These are phyloP conservation scores for Phymatocera aterrima DNA, from an alignment of 2,888 invertebrate species.

Conservation along the genomic window DNA sequence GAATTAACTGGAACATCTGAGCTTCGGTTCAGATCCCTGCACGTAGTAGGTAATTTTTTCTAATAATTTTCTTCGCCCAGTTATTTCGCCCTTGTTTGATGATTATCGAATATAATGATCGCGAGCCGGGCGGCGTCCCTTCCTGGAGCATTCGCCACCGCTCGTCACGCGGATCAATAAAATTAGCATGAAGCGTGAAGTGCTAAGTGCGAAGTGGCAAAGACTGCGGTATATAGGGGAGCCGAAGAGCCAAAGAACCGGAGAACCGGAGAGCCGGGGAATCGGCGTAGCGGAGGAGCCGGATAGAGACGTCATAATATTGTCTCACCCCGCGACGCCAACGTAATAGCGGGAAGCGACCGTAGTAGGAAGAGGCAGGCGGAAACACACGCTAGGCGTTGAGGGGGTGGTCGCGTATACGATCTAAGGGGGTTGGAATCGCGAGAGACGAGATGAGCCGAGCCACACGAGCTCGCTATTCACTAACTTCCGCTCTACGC, in stretches of 20 bases:
- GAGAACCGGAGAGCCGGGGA: slow-evolving; percentile 49
- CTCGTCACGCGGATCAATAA: slow-evolving; percentile 59
- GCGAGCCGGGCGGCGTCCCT: no score
- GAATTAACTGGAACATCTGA: no score
- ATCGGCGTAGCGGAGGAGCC: slow-evolving; percentile 49
- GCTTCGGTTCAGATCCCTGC: no score
- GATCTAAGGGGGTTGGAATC: not conserved
- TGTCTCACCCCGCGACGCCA: slow-evolving; percentile 64
- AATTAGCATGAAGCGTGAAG: slow-evolving; percentile 67
- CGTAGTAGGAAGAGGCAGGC: slow-evolving; percentile 39
- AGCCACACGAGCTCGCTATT: slow-evolving; percentile 36
- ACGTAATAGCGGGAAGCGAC: slow-evolving; percentile 50
- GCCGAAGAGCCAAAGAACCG: slow-evolving; percentile 50
- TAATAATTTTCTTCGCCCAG: no score
- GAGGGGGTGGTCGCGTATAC: not conserved
- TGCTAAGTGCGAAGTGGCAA: slow-evolving; percentile 47
- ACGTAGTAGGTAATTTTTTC: no score
- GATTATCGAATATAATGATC: no score
- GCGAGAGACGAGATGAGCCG: slow-evolving; percentile 35
- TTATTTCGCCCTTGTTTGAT: no score
- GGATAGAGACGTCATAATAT: slow-evolving; percentile 70
- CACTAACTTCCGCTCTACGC: slow-evolving; percentile 33
- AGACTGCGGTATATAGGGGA: slow-evolving; percentile 51
- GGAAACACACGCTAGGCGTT: slow-evolving; percentile 33
- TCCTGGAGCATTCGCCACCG: not conserved